Percentiles rank a stretch among this genome's conserved stretches.
Conservation (phyloP, 1,140 invertebrate genomes). For the Dolichoris vasculosae region DNA sequence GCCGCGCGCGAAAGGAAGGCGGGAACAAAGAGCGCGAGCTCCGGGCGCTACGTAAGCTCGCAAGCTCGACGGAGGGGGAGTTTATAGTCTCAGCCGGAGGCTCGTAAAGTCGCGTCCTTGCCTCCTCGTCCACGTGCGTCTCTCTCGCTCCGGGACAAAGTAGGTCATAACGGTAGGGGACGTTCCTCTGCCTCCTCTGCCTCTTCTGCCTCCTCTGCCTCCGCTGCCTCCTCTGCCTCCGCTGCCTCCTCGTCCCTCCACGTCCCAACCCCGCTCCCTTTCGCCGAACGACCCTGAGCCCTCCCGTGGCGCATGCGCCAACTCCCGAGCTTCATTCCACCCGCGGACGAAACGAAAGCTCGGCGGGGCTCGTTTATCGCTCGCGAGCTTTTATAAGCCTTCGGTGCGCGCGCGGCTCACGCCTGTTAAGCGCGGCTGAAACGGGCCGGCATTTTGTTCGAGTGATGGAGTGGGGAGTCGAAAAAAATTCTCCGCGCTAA, state of each 20-base stretch:
- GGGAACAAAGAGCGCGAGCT: constrained; percentile 22
- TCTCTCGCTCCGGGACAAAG: constrained; percentile 32
- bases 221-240: not conserved
- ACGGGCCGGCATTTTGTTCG: not conserved
- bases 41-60: constrained; percentile 49
- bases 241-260: not conserved
- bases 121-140: constrained; percentile 40
- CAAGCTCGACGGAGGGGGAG: constrained; percentile 31
- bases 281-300: not conserved
- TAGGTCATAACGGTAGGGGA: constrained; percentile 39
- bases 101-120: constrained; percentile 37
- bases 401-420: not conserved
- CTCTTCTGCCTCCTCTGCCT: no score
- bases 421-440: not conserved
- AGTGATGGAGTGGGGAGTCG: no score
- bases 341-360: not conserved
- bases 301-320: constrained; percentile 23
- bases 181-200: not conserved
- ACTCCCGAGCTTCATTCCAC: not conserved
- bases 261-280: not conserved
- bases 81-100: constrained; percentile 51
- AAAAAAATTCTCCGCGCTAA: not conserved
- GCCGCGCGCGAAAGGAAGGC: not conserved
- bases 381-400: constrained; percentile 24
- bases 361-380: not conserved